Base-by-base conservation (phyloP, 2,797 vertebrate species). In the Hemibagrus guttatus region DNA sequence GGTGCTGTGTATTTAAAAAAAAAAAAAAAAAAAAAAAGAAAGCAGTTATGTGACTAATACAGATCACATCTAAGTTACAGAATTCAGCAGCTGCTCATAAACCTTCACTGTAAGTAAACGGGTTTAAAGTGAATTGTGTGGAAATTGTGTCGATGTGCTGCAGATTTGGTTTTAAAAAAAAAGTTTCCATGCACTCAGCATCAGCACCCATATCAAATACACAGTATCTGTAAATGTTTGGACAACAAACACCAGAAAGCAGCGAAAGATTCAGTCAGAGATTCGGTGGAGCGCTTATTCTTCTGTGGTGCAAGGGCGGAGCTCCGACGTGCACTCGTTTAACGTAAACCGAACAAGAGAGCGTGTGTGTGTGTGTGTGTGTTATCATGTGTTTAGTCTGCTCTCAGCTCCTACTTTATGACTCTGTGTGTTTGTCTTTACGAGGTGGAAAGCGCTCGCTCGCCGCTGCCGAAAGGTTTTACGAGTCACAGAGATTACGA, bases 301-400 rank as follows among this genome's bases (percentile, higher is more conserved):
- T 3, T 61, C 31, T 80, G 31, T 42, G 21, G 31, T 7, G 39
- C 46, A 8, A 2, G 79, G 80, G 80, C 59, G 39, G 79, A 64
- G 79, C 79, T 63, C 39, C 26, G 16, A 26, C 1, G 42, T 14
- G 21, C 58, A 8, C 3, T 58, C 12, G 35, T 79, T 63, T 14
- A 7, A 64, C 26, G n/a, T 61, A 42, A 80, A 61, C 35, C 11
- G 6, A 39, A 19, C 21, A 58, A 7, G 5, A 46, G n/a, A 1
- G 26, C 14, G 72, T n/a, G 49, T 54, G 74, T 54, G 72, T 75
- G 72, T 56, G n/a, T 49, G 72, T 31, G 75, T 42, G 80, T 49
- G 8, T 35, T 21, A 31, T 61, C 58, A 42, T 61, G 61, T 81
- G 80, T 64, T 64, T 63, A 64, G 79, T 81, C 78, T 80, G 61